Evolutionary conservation across 2,888 invertebrate species (phyloP), one percentile per base, ranked within the genome.

Genomic region (Lamproptera curius): DNA sequence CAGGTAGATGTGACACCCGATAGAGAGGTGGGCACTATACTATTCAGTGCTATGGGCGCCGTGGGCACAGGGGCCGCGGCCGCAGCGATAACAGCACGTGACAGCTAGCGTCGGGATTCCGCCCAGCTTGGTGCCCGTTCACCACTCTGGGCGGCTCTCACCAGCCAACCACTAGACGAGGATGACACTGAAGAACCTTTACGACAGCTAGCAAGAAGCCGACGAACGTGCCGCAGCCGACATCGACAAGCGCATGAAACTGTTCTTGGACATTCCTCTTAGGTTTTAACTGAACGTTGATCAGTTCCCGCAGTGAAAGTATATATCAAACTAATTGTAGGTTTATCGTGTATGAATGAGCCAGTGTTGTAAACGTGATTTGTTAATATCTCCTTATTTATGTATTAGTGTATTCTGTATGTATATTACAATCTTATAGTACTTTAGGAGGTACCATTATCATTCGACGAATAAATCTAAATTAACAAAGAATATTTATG

Each of bases 121-220:
- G 80, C 76, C 65, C 80, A 73, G 72, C 76, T 79, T 56, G 85
- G 85, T 52, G 85, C 85, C 8, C 80, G 85, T 65, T 93, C 94
- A 54, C 95, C 95, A 41, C 88, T 95, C 57, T 95, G 95, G 95
- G 94, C 93, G 42, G 92, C 95, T 43, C 89, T 95, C 61, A 95
- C 95, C 46, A 93, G 92, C 65, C 92, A 93, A 66, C 85, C 82
- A 3, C 74, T 86, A 8, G 85, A 84, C 62, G 81, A 81, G 47
- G 83, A 81, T 52, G 74, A 70, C 10, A 73, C 70, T 20, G 73
- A 61, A 2, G 66, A 69, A 46, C 50, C 58, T 5, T 39, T 76
- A 74, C 34, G 81, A 81, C 69, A 91, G 90, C 89, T 90, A 90
- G 83, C 90, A 90, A 70, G 73, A 74, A 54, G 66, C 82, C 33